Evolutionary conservation across 1,140 invertebrate genomes (phyloP).

Genomic region (Hypothenemus hampei): DNA sequence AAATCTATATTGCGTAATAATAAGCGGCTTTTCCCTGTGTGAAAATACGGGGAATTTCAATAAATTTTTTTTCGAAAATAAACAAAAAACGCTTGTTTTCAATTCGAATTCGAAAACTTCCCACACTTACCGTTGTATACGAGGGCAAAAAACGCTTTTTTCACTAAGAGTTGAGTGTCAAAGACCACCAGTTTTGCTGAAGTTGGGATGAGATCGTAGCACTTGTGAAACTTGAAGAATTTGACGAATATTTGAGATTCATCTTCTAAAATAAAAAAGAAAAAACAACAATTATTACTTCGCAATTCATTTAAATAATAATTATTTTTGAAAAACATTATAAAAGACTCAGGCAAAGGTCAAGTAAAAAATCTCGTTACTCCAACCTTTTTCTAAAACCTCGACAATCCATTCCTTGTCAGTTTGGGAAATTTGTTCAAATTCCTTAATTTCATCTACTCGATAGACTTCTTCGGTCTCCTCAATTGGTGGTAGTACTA

Average conservation of each 20-base stretch:
- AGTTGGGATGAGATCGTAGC: constrained; percentile 98
- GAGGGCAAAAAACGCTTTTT: constrained; percentile 98
- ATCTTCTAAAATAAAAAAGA: constrained; percentile 85
- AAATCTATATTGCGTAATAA: too few species aligned
- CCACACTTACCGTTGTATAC: constrained; percentile 90
- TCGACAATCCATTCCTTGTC: constrained; percentile 69
- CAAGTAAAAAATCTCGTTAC: not conserved
- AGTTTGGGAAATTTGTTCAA: constrained; percentile 66
- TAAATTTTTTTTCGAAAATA: too few species aligned
- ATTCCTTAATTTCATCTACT: constrained; percentile 79
- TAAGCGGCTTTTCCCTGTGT: too few species aligned
- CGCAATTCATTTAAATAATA: not conserved
- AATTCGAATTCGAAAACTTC: too few species aligned
- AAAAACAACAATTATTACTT: constrained; percentile 28
- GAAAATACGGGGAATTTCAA: too few species aligned
- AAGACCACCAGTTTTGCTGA: constrained; percentile 99
- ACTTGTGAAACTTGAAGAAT: constrained; percentile 99
- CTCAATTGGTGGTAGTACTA: constrained; percentile 45
- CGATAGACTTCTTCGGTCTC: constrained; percentile 66
- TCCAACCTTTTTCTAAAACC: constrained; percentile 63
- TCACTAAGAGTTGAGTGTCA: constrained; percentile 97
- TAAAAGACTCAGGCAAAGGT: not conserved
- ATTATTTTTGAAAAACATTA: not conserved
- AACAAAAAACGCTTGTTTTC: too few species aligned
- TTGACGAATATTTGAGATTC: constrained; percentile 95